Evolutionary conservation across 1,140 invertebrate species (phyloP).

Genomic region (Drosophila quadrilineata): DNA sequence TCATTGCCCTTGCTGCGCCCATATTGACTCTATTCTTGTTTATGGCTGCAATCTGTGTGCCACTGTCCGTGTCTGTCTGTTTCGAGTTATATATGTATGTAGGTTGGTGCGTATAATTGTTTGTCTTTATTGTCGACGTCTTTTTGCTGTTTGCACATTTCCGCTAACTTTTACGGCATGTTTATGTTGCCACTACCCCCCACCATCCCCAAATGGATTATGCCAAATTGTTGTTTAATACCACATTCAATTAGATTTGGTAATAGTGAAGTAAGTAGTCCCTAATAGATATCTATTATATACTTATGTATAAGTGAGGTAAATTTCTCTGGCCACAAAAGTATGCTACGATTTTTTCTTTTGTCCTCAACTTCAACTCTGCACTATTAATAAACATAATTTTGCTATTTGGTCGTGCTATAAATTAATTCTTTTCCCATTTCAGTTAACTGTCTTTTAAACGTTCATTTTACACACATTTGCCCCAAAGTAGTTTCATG

Average conservation of each 20-base stretch:
- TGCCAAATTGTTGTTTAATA: conserved; percentile 73
- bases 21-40: conserved; percentile 53
- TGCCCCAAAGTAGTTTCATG: neutral
- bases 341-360: too few relatives aligned
- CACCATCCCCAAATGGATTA: conserved; percentile 59
- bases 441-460: neutral
- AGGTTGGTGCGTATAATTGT: conserved; percentile 26
- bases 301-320: too few relatives aligned
- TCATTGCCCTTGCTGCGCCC: conserved; percentile 2
- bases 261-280: too few relatives aligned
- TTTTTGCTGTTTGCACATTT: conserved; percentile 23
- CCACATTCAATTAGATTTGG: conserved; percentile 57
- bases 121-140: conserved; percentile 18
- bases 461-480: neutral
- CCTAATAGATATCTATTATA: too few relatives aligned
- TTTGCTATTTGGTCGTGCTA: too few relatives aligned
- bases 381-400: too few relatives aligned
- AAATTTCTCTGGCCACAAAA: too few relatives aligned
- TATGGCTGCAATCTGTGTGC: conserved; percentile 35
- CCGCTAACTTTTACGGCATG: conserved; percentile 23
- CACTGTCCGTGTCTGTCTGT: too few relatives aligned
- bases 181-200: conserved; percentile 31
- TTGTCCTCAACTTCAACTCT: too few relatives aligned
- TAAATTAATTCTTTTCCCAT: too few relatives aligned
- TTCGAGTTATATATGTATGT: conserved; percentile 5